A percentile compares a stretch with the other conserved stretches of the same genome.
These are phyloP conservation scores for Agrotis ipsilon DNA, from an alignment of 2,888 invertebrate species.

Conservation along the genomic window DNA sequence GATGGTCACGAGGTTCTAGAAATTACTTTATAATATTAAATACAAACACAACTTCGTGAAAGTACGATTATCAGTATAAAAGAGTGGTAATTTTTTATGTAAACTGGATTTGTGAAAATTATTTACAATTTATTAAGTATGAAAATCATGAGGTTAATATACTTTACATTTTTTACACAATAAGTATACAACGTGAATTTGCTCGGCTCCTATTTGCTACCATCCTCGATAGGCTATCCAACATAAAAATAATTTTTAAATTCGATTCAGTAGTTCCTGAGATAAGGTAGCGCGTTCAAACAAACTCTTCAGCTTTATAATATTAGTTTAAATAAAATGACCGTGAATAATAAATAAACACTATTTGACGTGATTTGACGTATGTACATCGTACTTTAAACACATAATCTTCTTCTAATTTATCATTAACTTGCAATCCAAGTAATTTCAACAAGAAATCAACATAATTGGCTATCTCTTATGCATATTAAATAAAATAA, in stretches of 20 bases:
- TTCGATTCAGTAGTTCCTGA: too few relatives aligned
- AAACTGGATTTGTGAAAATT: neutral
- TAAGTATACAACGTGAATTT: too few relatives aligned
- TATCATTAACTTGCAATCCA: conserved; percentile 23
- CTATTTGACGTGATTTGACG: neutral
- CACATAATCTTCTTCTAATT: conserved; percentile 19
- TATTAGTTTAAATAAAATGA: too few relatives aligned
- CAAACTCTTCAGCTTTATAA: too few relatives aligned
- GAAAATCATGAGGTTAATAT: too few relatives aligned
- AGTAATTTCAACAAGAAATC: conserved; percentile 24
- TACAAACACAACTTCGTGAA: conserved; percentile 25
- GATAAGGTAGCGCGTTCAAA: too few relatives aligned
- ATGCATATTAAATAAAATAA: conserved; percentile 11
- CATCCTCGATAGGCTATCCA: too few relatives aligned
- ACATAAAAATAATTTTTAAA: too few relatives aligned
- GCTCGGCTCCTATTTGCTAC: too few relatives aligned
- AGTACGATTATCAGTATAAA: conserved; percentile 28
- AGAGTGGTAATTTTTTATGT: conserved; percentile 12
- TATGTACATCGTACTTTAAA: neutral
- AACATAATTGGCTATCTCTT: neutral
- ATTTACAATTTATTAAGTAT: too few relatives aligned
- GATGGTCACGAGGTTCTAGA: too few relatives aligned
- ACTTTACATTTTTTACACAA: too few relatives aligned
- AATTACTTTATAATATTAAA: neutral
- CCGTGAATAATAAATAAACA: conserved; percentile 11